Percentiles rank a stretch among this genome's conserved stretches.
Conservation (phyloP, 2,113 vertebrate species). For the Butorides virescens region DNA sequence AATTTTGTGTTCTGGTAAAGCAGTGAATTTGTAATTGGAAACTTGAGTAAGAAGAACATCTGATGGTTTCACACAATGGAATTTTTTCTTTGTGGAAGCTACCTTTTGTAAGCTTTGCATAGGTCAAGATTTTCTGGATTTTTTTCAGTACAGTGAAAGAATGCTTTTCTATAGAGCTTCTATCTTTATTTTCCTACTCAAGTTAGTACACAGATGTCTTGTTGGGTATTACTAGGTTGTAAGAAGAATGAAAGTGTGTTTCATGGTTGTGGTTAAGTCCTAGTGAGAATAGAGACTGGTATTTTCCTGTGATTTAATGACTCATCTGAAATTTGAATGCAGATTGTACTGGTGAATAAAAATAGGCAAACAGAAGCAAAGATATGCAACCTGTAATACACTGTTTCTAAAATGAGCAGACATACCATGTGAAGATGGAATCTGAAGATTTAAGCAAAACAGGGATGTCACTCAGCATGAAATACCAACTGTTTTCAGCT, state of each 20-base stretch:
- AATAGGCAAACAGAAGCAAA: neutral
- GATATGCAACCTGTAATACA: neutral
- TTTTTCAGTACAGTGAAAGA: neutral
- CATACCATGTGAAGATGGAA: neutral
- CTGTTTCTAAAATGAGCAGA: slow-evolving; percentile 20
- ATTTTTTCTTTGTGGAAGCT: neutral
- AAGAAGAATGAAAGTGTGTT: neutral
- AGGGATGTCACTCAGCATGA: slow-evolving; percentile 10
- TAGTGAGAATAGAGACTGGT: neutral
- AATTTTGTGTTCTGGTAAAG: neutral
- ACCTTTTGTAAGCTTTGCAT: neutral
- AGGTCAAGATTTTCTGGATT: neutral
- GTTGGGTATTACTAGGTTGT: neutral
- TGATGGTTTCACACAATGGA: neutral
- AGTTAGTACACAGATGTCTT: neutral
- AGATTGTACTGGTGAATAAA: neutral
- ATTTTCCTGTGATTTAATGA: neutral
- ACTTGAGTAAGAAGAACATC: neutral
- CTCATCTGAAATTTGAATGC: neutral
- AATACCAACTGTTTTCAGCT: slow-evolving; percentile 40
- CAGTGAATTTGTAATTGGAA: neutral
- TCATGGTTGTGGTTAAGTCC: neutral
- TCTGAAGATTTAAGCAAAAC: slow-evolving; percentile 17
- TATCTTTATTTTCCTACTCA: neutral
- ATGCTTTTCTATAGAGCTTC: neutral